Base-by-base conservation (phyloP, 2,797 vertebrate genomes). In the Gymnoscopelus braueri region DNA sequence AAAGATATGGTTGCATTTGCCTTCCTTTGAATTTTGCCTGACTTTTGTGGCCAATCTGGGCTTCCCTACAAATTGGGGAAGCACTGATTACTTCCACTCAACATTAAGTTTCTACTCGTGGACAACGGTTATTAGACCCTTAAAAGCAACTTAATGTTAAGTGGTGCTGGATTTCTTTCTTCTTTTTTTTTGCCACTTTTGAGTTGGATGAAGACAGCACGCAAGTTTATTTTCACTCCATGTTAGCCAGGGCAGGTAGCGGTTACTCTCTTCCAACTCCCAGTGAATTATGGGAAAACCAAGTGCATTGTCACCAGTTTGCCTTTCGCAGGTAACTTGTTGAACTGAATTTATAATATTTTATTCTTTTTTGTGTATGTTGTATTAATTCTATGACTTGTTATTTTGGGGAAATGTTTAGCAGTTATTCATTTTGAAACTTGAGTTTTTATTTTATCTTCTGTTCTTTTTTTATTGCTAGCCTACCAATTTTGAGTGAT, bases 371-470 rank as follows among this genome's bases (percentile, higher is more conserved):
- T 81, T 81, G 74, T 87, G 67, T 87, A 82, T 85, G 79, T 85
- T 90, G 72, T 90, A 77, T 85, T 86, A 74, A 88, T 83, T 88
- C 61, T 63, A 70, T 82, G 59, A 71, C 71, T 77, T 72, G 84
- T 76, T 87, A 55, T 59, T 63, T 84, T 84, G 71, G 79, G 86
- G 84, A 84, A 71, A 72, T 73, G 79, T 80, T 85, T 83, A 86
- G 80, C 54, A 74, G 82, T 88, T 82, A 83, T 80, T 65, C 70
- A 69, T 81, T 89, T 85, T 89, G 78, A 92, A 90, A 93, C 87
- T 91, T 92, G 85, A 92, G 76, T 66, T 91, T 88, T 88, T 88
- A 72, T 88, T 86, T 84, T 56, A 59, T 88, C 62, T 63, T 72
- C 50, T 66, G 65, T 70, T 79, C 65, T 71, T 72, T 58, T 78